These are phyloP conservation scores for Chloroceryle amazona DNA, from an alignment of 2,797 vertebrate species.

Conservation along the genomic window DNA sequence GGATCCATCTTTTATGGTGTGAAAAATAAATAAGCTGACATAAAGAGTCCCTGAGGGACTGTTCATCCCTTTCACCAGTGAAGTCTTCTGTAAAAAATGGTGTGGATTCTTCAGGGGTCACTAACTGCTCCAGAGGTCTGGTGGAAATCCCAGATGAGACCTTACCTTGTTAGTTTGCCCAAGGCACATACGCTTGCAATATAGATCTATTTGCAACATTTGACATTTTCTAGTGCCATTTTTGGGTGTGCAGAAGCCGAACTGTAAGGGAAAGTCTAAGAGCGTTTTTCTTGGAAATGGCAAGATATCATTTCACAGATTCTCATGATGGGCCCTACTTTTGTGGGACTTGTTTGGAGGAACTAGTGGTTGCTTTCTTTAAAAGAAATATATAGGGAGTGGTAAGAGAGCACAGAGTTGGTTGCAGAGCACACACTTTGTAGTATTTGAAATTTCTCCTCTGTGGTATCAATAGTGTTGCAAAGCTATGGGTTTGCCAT, in stretches of 20 bases:
- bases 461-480: not conserved
- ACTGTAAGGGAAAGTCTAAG: not conserved
- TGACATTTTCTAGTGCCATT: not conserved
- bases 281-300: not conserved
- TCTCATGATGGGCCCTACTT: not conserved
- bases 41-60: not conserved
- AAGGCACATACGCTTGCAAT: not conserved
- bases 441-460: not conserved
- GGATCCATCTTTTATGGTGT: not conserved
- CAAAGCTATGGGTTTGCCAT: not conserved
- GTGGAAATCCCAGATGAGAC: not conserved
- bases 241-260: not conserved
- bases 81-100: not conserved
- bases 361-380: not conserved
- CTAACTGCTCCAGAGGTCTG: not conserved
- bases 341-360: not conserved
- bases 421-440: not conserved
- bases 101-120: not conserved
- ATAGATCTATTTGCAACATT: not conserved
- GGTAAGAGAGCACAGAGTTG: not conserved
- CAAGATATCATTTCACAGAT: rapidly evolving
- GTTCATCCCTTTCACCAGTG: not conserved
- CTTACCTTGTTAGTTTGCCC: not conserved
- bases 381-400: not conserved
- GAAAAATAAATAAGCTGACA: constrained; percentile 31